Base-by-base conservation (phyloP, 2,888 invertebrate species). In the Chrysotoxum bicinctum region DNA sequence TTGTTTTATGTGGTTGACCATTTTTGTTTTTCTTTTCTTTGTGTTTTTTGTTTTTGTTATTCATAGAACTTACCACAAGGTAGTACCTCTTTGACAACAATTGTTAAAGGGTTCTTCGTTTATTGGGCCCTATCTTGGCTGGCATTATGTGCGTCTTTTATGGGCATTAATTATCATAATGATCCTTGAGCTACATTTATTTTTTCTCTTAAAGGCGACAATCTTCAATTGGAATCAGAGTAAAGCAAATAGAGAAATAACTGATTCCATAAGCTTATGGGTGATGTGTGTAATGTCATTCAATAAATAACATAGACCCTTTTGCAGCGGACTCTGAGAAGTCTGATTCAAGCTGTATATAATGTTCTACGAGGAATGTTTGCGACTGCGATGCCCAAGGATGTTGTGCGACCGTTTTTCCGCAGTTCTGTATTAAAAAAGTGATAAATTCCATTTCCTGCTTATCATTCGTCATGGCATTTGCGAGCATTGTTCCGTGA, bases 401-500 rank as follows among this genome's bases (percentile, higher is more conserved):
- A 74, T 43, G 79, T 62, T 43, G 79, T 62, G 70, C 6, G 37
- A 74, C 58, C 54, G 66, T 80, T 80, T 85, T 79, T 78, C 79
- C 62, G 72, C 76, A 75, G 62, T 73, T 72, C 50, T 60, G 66
- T 30, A n/a, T 30, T 54, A 58, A 37, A 58, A 66, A 68, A 32
- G 45, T 85, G 80, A 85, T 81, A 81, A 84, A 84, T 87, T 79
- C 79, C 76, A 75, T 79, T 87, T 87, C 82, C 85, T 87, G 87
- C 82, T 87, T 86, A 77, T 78, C 78, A 87, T 87, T 87, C 87
- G 87, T 87, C 81, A 87, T 87, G 81, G 84, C 84, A 84, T 87
- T 87, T 83, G 72, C 68, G 73, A 68, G 79, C 87, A 86, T 87
- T 87, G 86, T 87, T 84, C 66, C 87, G 84, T 87, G 86, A 87